Conservation (phyloP, 2,888 invertebrate genomes). For the Lepetodrilus schrolli region DNA sequence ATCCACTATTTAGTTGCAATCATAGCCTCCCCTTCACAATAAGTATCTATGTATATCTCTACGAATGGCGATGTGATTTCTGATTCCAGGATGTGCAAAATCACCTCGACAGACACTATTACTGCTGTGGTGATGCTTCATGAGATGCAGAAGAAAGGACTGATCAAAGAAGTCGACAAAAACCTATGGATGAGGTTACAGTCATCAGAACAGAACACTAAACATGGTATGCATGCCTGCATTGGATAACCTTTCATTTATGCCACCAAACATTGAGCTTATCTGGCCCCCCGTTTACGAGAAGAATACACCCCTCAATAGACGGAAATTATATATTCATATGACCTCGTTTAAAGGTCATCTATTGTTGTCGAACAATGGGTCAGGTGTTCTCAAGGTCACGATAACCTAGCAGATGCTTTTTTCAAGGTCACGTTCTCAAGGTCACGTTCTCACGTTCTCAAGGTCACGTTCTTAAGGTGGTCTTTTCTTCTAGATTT, state of each 20-base stretch:
- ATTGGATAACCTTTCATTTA: not conserved
- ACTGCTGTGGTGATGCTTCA: conserved; percentile 68
- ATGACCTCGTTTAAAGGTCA: not conserved
- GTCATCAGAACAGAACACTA: conserved; percentile 49
- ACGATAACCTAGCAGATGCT: no score
- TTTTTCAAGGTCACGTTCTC: no score
- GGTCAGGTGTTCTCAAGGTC: not conserved
- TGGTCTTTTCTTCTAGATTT: no score
- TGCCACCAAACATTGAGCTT: no score
- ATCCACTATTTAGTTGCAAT: no score
- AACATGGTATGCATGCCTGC: conserved; percentile 51
- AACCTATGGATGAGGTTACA: conserved; percentile 71
- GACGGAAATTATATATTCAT: not conserved
- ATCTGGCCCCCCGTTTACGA: no score
- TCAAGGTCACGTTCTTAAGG: no score
- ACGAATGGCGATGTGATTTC: not conserved
- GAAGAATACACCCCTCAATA: not conserved
- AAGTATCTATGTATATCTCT: no score
- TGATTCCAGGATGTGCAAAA: conserved; percentile 51
- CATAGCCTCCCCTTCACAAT: no score
- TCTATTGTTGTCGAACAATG: no score
- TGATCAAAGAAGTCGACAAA: conserved; percentile 61
- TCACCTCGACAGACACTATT: conserved; percentile 61
- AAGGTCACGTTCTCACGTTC: no score
- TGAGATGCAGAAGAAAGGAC: conserved; percentile 64